A percentile compares a stretch with the other conserved stretches of the same genome.
These are phyloP conservation scores for Actinia equina DNA, from an alignment of 64 coral and sea anemone genomes.

Conservation along the genomic window DNA sequence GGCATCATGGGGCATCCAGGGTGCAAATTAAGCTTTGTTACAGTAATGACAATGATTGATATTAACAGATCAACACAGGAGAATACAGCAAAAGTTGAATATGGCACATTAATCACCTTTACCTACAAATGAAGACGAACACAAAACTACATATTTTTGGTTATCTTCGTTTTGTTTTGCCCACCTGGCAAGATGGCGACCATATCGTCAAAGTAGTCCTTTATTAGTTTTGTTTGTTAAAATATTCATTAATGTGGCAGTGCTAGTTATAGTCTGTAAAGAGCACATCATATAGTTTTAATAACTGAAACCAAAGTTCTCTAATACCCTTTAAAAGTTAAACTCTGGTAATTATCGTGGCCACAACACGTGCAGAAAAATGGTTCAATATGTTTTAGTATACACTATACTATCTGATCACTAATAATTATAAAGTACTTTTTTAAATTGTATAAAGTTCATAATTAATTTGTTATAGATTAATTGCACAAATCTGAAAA, in stretches of 20 bases:
- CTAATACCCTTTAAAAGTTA: neutral
- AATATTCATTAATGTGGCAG: neutral
- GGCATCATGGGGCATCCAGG: too few relatives aligned
- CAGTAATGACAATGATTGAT: too few relatives aligned
- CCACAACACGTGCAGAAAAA: neutral
- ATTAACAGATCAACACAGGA: too few relatives aligned
- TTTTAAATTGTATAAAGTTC: conserved; percentile 25
- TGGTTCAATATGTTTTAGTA: neutral
- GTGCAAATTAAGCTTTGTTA: too few relatives aligned
- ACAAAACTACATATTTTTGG: too few relatives aligned
- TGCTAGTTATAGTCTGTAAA: neutral
- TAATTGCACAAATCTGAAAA: conserved; percentile 4
- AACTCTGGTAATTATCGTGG: neutral
- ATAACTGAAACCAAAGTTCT: neutral
- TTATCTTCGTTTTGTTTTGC: too few relatives aligned
- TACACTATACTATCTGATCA: neutral
- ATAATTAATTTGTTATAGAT: conserved; percentile 8
- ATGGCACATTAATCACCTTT: too few relatives aligned
- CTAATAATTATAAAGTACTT: conserved; percentile 5
- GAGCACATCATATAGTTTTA: neutral
- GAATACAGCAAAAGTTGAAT: too few relatives aligned
- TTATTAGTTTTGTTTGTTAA: too few relatives aligned
- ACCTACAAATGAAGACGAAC: too few relatives aligned
- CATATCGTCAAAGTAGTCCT: too few relatives aligned
- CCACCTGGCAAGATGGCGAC: too few relatives aligned